Percentiles rank a stretch among this genome's conserved stretches.
Conservation (phyloP, 2,888 invertebrate genomes). For the Tubulanus polymorphus region DNA sequence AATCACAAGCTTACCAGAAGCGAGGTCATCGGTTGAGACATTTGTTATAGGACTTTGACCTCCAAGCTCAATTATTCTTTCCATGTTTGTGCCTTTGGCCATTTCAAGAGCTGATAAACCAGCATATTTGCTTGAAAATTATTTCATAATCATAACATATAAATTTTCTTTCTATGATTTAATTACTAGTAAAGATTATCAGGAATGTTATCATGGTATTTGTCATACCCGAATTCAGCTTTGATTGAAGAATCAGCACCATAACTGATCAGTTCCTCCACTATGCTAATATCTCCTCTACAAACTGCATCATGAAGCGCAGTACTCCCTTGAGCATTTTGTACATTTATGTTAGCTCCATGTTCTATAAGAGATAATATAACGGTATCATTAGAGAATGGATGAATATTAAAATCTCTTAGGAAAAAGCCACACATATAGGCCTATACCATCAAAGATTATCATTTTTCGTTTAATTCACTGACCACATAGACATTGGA, state of each 20-base stretch:
- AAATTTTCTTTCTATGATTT: neutral
- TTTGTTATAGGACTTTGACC: too few relatives aligned
- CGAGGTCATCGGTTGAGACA: too few relatives aligned
- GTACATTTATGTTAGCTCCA: conserved; percentile 60
- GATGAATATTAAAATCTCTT: too few relatives aligned
- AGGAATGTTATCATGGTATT: too few relatives aligned
- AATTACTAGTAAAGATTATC: conserved; percentile 3
- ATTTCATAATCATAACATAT: neutral
- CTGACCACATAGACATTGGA: conserved; percentile 60
- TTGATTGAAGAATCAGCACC: conserved; percentile 60
- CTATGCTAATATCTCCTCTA: conserved; percentile 58
- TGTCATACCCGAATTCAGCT: conserved; percentile 56
- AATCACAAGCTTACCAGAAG: too few relatives aligned
- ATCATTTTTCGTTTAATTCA: too few relatives aligned
- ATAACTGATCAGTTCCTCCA: conserved; percentile 58
- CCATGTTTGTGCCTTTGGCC: conserved; percentile 48
- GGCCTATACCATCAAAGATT: too few relatives aligned
- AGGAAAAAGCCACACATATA: too few relatives aligned
- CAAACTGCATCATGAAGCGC: conserved; percentile 63
- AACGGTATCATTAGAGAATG: too few relatives aligned
- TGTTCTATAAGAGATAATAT: conserved; percentile 55
- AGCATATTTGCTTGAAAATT: conserved; percentile 47
- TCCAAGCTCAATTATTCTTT: too few relatives aligned
- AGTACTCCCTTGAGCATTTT: conserved; percentile 61
- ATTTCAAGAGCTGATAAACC: conserved; percentile 53